A percentile compares a stretch with the other conserved stretches of the same genome.
These are phyloP conservation scores for Radopholus similis DNA, from an alignment of 1,140 invertebrate species.

Conservation along the genomic window DNA sequence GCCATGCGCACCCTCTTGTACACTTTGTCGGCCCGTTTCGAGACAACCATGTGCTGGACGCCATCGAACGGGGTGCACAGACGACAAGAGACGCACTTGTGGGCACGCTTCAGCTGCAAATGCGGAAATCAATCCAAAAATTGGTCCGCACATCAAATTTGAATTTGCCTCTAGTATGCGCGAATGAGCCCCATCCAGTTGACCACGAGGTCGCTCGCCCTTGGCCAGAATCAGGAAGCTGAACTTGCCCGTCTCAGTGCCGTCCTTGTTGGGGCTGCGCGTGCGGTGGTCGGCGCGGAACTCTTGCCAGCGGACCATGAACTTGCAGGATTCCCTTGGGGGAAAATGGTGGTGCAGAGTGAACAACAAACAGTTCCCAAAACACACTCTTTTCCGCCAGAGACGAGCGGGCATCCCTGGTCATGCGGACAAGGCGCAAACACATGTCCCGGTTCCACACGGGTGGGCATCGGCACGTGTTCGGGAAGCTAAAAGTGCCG, in stretches of 20 bases:
- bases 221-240: constrained; percentile 43
- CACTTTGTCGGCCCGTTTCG: constrained; percentile 19
- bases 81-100: constrained; percentile 21
- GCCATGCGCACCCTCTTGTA: constrained; percentile 15
- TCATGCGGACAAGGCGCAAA: constrained; percentile 48
- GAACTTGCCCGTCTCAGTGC: constrained; percentile 28
- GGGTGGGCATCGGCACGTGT: constrained; percentile 33
- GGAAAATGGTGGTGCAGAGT: not conserved
- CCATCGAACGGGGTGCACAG: constrained; percentile 28
- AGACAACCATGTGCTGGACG: constrained; percentile 26
- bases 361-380: constrained; percentile 4
- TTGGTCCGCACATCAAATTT: constrained; percentile 18
- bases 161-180: too few relatives aligned
- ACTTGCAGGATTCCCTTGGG: constrained; percentile 28
- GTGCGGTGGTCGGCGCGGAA: constrained; percentile 35
- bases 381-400: constrained; percentile 11
- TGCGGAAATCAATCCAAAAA: not conserved
- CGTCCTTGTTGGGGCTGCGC: constrained; percentile 24
- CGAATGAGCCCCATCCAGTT: too few relatives aligned
- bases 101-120: constrained; percentile 19
- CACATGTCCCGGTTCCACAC: constrained; percentile 36
- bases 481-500: constrained; percentile 24
- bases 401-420: constrained; percentile 33
- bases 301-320: constrained; percentile 30
- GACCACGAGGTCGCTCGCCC: constrained; percentile 29